Percentiles rank a stretch among this genome's conserved stretches.
Evolutionary conservation across 1,140 invertebrate species (phyloP).

Genomic region (Drosophila pachea): DNA sequence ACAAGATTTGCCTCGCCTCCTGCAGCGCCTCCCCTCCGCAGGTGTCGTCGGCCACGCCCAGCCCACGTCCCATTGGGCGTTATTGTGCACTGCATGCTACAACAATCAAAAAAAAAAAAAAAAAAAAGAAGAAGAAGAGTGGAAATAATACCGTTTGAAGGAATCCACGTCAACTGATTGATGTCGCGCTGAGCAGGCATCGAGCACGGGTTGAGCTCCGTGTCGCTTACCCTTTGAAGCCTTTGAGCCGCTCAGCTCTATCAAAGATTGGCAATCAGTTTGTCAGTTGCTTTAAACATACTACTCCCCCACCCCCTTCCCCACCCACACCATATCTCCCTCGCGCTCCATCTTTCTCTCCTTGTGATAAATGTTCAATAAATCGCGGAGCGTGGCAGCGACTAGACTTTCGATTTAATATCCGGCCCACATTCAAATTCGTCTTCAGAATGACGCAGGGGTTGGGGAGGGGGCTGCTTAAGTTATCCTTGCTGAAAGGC

Average conservation of each 20-base stretch:
- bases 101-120: neutral
- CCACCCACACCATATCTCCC: too few relatives aligned
- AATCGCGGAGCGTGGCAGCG: neutral
- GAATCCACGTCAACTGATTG: conserved; percentile 60
- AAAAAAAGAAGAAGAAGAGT: neutral
- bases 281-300: conserved; percentile 12
- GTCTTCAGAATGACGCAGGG: neutral
- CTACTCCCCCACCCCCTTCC: conserved; percentile 2
- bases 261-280: conserved; percentile 31
- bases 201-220: neutral
- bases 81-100: conserved; percentile 56
- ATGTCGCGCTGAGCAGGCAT: conserved; percentile 38
- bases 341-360: too few relatives aligned
- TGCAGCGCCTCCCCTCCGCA: conserved; percentile 7
- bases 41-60: conserved; percentile 6
- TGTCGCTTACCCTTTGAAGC: conserved; percentile 1
- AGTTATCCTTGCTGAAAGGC: neutral
- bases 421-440: neutral
- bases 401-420: neutral
- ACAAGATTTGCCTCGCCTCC: conserved; percentile 44
- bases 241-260: neutral
- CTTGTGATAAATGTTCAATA: neutral
- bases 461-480: too few relatives aligned
- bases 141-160: conserved; percentile 60
- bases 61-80: conserved; percentile 51